Percentiles rank a stretch among this genome's conserved stretches.
Evolutionary conservation across 1,140 invertebrate genomes (phyloP).

Genomic region (Platorchestia sp.): DNA sequence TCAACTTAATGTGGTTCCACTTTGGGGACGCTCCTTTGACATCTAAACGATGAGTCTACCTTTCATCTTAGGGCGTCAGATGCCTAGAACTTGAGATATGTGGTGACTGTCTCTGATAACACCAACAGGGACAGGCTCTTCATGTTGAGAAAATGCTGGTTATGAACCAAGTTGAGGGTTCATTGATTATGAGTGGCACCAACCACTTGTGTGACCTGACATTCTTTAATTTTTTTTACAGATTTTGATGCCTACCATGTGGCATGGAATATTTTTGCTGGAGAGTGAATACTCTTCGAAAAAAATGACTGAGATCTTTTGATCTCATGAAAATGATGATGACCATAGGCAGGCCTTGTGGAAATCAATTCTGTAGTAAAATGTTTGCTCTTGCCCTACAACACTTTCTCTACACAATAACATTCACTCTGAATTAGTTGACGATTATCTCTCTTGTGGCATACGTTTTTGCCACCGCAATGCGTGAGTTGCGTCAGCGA

Average conservation of each 20-base stretch:
- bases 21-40: conserved; percentile 17
- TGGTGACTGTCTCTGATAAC: background rate
- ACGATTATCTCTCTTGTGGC: conserved; percentile 22
- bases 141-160: conserved; percentile 19
- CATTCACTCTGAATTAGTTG: background rate
- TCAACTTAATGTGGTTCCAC: background rate
- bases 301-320: background rate
- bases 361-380: conserved; percentile 10
- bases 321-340: background rate
- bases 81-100: background rate
- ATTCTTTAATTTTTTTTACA: background rate
- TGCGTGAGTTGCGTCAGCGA: conserved; percentile 15
- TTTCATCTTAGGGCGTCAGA: background rate
- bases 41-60: conserved; percentile 22
- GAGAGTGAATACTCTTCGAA: background rate
- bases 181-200: background rate
- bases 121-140: conserved; percentile 17
- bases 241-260: background rate
- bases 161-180: background rate
- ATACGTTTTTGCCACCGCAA: background rate
- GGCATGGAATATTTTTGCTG: background rate
- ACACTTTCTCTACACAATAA: background rate
- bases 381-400: background rate
- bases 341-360: background rate
- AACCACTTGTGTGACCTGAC: background rate